Evolutionary conservation across 2,888 invertebrate genomes (phyloP).

Genomic region (Deroplatys truncata): DNA sequence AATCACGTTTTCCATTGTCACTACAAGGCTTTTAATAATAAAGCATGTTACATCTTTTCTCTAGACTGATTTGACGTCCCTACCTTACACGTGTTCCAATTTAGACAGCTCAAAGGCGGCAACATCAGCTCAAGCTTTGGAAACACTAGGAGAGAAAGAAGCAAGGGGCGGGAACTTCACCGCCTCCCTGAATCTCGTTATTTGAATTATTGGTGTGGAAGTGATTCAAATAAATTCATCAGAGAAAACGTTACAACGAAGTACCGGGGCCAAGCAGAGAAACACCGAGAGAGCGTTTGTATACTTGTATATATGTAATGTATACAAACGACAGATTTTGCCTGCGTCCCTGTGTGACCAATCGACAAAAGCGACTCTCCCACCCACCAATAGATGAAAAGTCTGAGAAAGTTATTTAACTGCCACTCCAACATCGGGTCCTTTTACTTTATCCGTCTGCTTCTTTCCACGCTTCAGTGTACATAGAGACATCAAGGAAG

Average conservation of each 20-base stretch:
- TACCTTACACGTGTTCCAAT: conserved; percentile 21
- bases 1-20: background rate
- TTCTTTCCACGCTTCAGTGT: background rate
- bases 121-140: conserved; percentile 4
- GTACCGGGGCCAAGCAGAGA: background rate
- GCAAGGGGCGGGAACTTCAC: background rate
- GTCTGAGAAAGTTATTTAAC: conserved; percentile 17
- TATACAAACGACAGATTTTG: background rate
- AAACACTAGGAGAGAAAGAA: background rate
- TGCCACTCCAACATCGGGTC: background rate
- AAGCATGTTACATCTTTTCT: background rate
- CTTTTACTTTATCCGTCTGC: background rate
- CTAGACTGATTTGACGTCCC: background rate
- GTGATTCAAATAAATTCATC: conserved; percentile 29
- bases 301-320: background rate
- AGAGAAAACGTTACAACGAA: conserved; percentile 23
- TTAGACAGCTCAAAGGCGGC: conserved; percentile 23
- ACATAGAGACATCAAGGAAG: background rate
- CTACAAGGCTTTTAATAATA: conserved; percentile 11
- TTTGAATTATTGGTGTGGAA: conserved; percentile 28
- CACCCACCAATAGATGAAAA: background rate
- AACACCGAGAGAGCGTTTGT: background rate
- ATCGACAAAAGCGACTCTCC: background rate
- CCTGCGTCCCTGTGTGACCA: background rate
- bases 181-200: conserved; percentile 26